Evolutionary conservation across 2,888 invertebrate genomes (phyloP).

Genomic region (Drosophila formosana): DNA sequence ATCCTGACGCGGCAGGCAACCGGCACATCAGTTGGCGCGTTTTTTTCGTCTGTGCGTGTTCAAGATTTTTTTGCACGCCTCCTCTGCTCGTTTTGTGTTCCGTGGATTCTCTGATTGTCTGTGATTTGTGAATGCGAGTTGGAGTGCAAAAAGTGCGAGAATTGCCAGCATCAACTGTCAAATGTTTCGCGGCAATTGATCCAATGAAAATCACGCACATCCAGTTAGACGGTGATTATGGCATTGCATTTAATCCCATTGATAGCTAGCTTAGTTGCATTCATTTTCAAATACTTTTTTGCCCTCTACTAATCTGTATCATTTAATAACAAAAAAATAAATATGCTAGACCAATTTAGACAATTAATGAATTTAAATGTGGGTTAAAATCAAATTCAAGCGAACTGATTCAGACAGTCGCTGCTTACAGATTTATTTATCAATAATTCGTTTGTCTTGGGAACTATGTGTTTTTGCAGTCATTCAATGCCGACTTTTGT

Average conservation of each 20-base stretch:
- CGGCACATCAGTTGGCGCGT: slow-evolving; percentile 26
- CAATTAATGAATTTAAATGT: neutral
- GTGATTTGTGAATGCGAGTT: slow-evolving; percentile 64
- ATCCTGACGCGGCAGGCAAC: slow-evolving; percentile 57
- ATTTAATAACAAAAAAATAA: too few relatives aligned
- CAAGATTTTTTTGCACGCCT: slow-evolving; percentile 25
- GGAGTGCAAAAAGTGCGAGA: slow-evolving; percentile 2
- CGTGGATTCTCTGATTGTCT: slow-evolving; percentile 59
- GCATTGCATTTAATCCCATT: slow-evolving; percentile 1
- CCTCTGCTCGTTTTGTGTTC: slow-evolving; percentile 37
- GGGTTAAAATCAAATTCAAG: neutral
- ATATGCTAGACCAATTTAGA: too few relatives aligned
- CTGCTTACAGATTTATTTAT: neutral
- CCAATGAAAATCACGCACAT: slow-evolving; percentile 1
- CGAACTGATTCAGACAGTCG: neutral
- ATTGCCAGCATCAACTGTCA: slow-evolving; percentile 39
- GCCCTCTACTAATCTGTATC: too few relatives aligned
- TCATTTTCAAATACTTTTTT: neutral
- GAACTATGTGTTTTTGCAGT: neutral
- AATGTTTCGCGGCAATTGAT: slow-evolving; percentile 20
- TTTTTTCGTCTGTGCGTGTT: slow-evolving; percentile 34
- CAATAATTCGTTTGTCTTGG: neutral
- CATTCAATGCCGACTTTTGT: slow-evolving; percentile 13
- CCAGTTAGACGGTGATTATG: neutral
- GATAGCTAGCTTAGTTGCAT: neutral